Evolutionary conservation across 2,113 vertebrate species (phyloP).

Genomic region (Caracal caracal): DNA sequence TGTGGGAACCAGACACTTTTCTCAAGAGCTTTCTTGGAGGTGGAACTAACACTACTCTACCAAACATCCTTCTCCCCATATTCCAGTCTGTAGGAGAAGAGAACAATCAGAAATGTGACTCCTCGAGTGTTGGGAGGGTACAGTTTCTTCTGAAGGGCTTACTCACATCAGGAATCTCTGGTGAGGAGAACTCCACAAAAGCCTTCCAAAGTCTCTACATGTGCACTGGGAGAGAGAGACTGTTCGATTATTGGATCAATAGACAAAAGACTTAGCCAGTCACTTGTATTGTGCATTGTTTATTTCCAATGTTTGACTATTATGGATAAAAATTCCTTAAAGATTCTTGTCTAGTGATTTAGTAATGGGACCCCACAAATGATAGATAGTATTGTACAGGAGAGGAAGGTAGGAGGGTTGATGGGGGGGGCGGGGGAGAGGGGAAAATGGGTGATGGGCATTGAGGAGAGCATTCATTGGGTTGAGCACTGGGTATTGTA

Average conservation of each 20-base stretch:
- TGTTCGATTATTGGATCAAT: fast-evolving
- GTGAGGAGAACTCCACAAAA: fast-evolving
- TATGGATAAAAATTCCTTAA: neutral
- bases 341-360: neutral
- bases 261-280: neutral
- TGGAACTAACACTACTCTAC: too few species aligned
- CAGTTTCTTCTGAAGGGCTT: neutral
- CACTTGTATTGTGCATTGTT: too few species aligned
- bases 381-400: too few species aligned
- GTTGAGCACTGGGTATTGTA: too few species aligned
- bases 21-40: neutral
- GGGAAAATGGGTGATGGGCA: too few species aligned
- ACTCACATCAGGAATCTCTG: neutral
- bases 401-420: neutral
- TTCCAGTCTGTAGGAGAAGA: neutral
- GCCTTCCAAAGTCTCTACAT: fast-evolving
- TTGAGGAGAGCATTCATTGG: too few species aligned
- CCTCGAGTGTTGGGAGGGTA: fast-evolving
- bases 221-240: fast-evolving
- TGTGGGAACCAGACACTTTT: fast-evolving
- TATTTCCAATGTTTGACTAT: neutral
- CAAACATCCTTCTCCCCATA: too few species aligned
- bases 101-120: neutral
- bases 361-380: neutral
- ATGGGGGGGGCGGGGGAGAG: too few species aligned